phyloP scores from a whole-genome alignment of 2,113 vertebrate genomes.

The Eubucco bourcierii region DNA sequence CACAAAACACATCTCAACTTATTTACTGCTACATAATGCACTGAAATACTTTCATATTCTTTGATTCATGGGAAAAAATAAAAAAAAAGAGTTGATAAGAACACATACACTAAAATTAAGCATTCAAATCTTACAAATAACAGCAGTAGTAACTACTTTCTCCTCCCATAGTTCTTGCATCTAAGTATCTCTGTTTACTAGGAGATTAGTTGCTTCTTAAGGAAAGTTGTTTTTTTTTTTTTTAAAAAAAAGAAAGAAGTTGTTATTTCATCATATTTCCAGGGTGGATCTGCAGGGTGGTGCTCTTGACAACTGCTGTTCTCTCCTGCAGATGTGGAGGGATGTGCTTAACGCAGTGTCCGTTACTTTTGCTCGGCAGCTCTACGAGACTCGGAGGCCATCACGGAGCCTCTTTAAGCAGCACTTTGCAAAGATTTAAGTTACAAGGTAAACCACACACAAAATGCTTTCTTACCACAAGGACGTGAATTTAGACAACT shows the following conservation, averaged over 20 bases:
- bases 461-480: background rate
- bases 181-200: background rate
- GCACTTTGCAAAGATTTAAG: background rate
- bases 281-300: background rate
- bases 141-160: background rate
- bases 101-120: background rate
- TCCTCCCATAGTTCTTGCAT: background rate
- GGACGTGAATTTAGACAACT: background rate
- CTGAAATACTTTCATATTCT: background rate
- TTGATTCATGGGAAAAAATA: background rate
- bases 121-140: background rate
- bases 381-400: background rate
- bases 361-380: fast-evolving
- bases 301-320: background rate
- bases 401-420: fast-evolving
- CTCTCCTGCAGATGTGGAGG: background rate
- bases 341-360: fast-evolving
- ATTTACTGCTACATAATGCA: background rate
- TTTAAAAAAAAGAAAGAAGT: too few species aligned
- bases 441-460: background rate
- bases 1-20: fast-evolving
- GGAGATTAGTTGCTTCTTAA: background rate
- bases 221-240: background rate
- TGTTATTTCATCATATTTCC: background rate
- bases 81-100: background rate